Evolutionary conservation across 53 echinoderm and acorn worm genomes (phyloP), one percentile per base, ranked within the genome.

Genomic region (Crossaster papposus): DNA sequence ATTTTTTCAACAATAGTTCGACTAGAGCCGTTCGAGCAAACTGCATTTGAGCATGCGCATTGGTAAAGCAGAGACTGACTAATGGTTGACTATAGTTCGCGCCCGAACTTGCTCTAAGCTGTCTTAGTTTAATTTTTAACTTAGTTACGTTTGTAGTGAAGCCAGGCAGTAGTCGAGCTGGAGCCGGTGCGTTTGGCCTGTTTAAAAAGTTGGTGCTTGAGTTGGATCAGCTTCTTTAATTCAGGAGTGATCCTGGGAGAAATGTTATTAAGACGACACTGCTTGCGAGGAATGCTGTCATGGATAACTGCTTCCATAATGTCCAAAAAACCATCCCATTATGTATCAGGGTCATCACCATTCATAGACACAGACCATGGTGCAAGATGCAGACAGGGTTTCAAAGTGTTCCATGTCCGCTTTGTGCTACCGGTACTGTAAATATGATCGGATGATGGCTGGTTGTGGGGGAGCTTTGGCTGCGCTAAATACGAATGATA

Each of bases 331-430:
- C 53, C 53, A 10, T 89, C 89, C 83, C 90, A 90, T 53, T 51
- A 65, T 79, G 90, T 26, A 54, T 90, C 63, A 36, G 72, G 81
- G 55, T 90, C 68, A 26, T 75, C 20, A 30, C 36, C 54, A 29
- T 90, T 76, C 33, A 90, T 38, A 70, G 82, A 72, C 14, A 68
- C 72, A 54, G 34, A 73, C 83, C 90, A 90, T 32, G 83, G 83
- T 31, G 90, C 90, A 35, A 90, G 77, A 30, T 90, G 80, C 38
- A 90, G 54, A 34, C n/a, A 82, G 76, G 29, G 73, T 81, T 30
- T 83, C 81, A 30, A 90, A 24, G 30, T 90, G 90, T 23, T 53
- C 9, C 14, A 55, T 30, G 83, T 90, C 90, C 23, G 90, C 90
- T 72, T 72, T 82, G 6, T 53, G 72, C 63, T 52, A 90, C n/a